These are phyloP conservation scores for Tubulanus polymorphus DNA, from an alignment of 2,888 invertebrate genomes.

Conservation along the genomic window DNA sequence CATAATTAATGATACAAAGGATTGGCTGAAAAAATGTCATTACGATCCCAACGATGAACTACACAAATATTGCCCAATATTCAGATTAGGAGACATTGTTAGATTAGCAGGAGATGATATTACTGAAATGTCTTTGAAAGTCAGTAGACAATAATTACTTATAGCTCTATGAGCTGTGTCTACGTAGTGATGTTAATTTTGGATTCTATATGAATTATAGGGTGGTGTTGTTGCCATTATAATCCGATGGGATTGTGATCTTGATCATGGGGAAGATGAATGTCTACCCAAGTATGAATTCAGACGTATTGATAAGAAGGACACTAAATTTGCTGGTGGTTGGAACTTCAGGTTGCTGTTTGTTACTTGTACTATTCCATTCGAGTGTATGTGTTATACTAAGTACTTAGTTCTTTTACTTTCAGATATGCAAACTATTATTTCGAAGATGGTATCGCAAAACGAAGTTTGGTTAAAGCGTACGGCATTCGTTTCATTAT, in stretches of 20 bases:
- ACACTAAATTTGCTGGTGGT: conserved; percentile 52
- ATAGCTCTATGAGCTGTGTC: too few relatives aligned
- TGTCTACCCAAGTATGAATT: conserved; percentile 56
- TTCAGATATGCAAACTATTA: conserved; percentile 53
- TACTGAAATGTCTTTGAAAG: conserved; percentile 36
- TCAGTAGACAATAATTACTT: too few relatives aligned
- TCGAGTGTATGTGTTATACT: neutral
- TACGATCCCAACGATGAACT: conserved; percentile 28
- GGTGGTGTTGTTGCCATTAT: conserved; percentile 55
- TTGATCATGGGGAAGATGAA: conserved; percentile 51
- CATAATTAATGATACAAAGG: conserved; percentile 34
- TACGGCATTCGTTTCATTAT: conserved; percentile 57
- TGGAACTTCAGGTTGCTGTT: conserved; percentile 56
- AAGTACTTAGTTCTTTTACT: neutral
- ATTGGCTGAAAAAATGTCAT: conserved; percentile 35
- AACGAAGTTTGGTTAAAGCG: conserved; percentile 53
- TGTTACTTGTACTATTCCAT: neutral
- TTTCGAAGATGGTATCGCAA: conserved; percentile 26
- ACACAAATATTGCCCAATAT: conserved; percentile 47
- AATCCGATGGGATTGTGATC: conserved; percentile 57
- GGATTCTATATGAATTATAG: conserved; percentile 27
- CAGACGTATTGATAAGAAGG: conserved; percentile 52
- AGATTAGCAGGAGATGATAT: conserved; percentile 27
- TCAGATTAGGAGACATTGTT: conserved; percentile 38
- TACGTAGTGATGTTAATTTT: too few relatives aligned